phyloP scores from a whole-genome alignment of 2,888 invertebrate species.

The Thereva nobilitata region DNA sequence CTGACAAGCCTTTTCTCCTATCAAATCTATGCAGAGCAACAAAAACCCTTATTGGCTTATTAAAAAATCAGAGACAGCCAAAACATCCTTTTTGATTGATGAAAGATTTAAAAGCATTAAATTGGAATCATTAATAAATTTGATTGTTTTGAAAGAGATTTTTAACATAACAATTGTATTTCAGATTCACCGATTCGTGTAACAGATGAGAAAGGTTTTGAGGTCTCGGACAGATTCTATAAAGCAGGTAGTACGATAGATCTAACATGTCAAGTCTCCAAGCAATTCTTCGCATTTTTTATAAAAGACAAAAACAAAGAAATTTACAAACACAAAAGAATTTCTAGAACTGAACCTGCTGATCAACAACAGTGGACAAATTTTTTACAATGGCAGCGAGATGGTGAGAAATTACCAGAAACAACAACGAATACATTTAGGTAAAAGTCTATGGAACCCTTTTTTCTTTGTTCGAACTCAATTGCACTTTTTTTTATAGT shows the following conservation, averaged over 20 bases:
- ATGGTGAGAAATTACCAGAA: no score
- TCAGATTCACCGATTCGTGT: constrained; percentile 74
- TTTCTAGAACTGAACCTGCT: constrained; percentile 45
- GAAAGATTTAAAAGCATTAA: no score
- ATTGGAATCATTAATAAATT: constrained; percentile 41
- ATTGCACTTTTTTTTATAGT: constrained; percentile 48
- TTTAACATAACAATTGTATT: constrained; percentile 28
- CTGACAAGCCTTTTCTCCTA: no score
- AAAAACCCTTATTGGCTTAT: no score
- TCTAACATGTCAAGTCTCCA: constrained; percentile 64
- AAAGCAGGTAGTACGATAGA: constrained; percentile 76
- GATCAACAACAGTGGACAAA: constrained; percentile 38
- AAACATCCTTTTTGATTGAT: no score
- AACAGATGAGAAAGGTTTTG: constrained; percentile 71
- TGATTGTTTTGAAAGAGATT: no score
- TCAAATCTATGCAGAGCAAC: no score
- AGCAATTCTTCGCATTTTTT: constrained; percentile 52
- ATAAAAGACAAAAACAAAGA: constrained; percentile 48
- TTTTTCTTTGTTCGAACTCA: constrained; percentile 18
- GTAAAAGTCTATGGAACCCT: background rate
- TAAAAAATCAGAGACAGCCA: no score
- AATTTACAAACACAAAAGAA: no score
- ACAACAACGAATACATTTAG: background rate
- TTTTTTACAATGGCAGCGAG: no score
- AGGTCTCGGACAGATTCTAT: constrained; percentile 72